Percentiles rank a stretch among this genome's conserved stretches.
Conservation (phyloP, 2,113 vertebrate species). For the Prochilodus magdalenae region DNA sequence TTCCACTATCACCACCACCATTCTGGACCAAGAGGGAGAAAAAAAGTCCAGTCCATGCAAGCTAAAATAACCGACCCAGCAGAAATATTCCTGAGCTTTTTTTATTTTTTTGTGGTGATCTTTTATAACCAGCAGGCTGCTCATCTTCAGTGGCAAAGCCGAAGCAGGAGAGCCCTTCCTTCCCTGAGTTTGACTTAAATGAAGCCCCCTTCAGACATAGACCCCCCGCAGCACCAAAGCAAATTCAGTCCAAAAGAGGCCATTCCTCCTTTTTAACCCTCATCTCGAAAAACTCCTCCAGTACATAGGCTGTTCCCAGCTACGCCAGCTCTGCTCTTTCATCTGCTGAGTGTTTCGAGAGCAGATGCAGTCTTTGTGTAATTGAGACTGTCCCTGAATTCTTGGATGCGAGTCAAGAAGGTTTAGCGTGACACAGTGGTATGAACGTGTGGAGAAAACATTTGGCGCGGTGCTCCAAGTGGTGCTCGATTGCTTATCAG, state of each 20-base stretch:
- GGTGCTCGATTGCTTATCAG: slow-evolving; percentile 23
- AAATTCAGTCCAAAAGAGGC: neutral
- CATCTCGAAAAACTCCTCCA: slow-evolving; percentile 27
- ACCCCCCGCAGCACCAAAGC: neutral
- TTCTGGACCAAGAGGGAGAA: neutral
- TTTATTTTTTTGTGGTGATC: neutral
- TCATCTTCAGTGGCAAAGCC: neutral
- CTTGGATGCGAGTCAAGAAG: slow-evolving; percentile 48
- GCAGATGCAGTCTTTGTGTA: slow-evolving; percentile 48
- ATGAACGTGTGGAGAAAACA: slow-evolving; percentile 46
- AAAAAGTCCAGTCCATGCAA: neutral
- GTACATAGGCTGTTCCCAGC: slow-evolving; percentile 42
- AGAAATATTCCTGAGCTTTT: neutral
- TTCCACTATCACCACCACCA: neutral
- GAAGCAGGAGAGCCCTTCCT: neutral
- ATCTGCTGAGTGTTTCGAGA: slow-evolving; percentile 51
- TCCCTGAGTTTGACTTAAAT: neutral
- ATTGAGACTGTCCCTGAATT: slow-evolving; percentile 50
- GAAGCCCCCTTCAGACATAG: neutral
- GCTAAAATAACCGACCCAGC: neutral
- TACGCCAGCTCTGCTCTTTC: slow-evolving; percentile 41
- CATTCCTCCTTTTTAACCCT: slow-evolving; percentile 41
- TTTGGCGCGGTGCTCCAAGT: slow-evolving; percentile 20
- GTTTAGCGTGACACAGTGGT: slow-evolving; percentile 37
- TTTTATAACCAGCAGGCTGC: neutral